Evolutionary conservation across 2,113 vertebrate species (phyloP), one percentile per base, ranked within the genome.

Genomic region (Glareola pratincola): DNA sequence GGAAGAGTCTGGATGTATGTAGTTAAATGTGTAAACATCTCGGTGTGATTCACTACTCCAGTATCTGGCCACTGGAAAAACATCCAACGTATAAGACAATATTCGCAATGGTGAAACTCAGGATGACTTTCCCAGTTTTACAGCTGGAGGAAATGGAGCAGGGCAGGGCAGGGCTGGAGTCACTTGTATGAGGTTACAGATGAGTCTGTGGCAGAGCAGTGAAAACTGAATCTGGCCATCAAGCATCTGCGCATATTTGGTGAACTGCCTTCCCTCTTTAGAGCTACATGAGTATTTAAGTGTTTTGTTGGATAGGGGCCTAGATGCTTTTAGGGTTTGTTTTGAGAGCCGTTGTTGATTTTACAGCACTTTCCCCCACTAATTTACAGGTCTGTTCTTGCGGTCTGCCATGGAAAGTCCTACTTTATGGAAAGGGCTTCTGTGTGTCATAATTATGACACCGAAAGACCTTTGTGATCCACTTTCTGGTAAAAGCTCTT

Each of bases 291-390:
- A 96, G 69, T 60, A 78, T 94, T 96, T 96, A 95, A 97, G 96
- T 96, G 95, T 92, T 96, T 94, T 96, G 81, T 96, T 96, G 97
- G 93, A 92, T 83, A 76, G 63, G 41, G 91, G 93, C 97, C 93
- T 97, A 75, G 81, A 91, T 96, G 91, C 96, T 94, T 96, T 97
- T 87, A 94, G 84, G 45, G 67, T 71, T 96, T 95, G 79, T 94
- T 97, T 91, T 95, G 95, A 97, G 88, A 85, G 74, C 84, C 78
- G 66, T 53, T 96, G 92, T 95, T 97, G 94, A 76, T 96, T 96
- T 96, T 95, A 66, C 94, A 94, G 86, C 77, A 77, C 91, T 94
- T 94, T 88, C 3, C 37, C 45, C 54, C 43, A 32, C 54, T 85
- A 78, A 90, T 92, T 91, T 91, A 85, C 89, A 79, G 92, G 77